These are phyloP conservation scores for Charina bottae DNA, from an alignment of 2,113 vertebrate genomes.

Conservation along the genomic window DNA sequence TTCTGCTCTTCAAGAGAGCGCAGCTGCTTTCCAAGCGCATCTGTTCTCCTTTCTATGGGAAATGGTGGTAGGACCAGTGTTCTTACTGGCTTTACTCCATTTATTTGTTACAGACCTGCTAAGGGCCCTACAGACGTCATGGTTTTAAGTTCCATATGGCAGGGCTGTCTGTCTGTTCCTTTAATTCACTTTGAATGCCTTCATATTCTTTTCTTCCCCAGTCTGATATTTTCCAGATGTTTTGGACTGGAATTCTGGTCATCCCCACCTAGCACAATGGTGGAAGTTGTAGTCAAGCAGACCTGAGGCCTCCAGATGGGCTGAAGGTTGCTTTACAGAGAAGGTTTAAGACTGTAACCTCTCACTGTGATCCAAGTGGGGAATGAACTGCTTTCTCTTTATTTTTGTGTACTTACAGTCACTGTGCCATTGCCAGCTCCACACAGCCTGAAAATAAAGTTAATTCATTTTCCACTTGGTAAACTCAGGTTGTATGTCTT, in stretches of 20 bases:
- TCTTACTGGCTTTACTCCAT: background rate
- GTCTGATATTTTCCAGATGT: background rate
- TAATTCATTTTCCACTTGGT: slow-evolving; percentile 5
- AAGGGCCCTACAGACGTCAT: too few species aligned
- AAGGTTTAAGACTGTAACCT: background rate
- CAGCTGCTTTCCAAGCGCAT: background rate
- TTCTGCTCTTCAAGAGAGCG: background rate
- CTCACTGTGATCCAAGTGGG: slow-evolving; percentile 21
- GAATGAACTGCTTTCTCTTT: background rate
- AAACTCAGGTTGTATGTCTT: background rate
- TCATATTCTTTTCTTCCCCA: background rate
- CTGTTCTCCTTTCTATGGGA: background rate
- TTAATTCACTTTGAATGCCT: background rate
- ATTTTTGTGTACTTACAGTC: background rate
- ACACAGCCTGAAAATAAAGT: slow-evolving; percentile 23
- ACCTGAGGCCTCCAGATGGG: background rate
- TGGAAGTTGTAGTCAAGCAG: background rate
- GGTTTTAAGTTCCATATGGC: background rate
- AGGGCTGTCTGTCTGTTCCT: background rate
- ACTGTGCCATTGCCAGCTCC: slow-evolving; percentile 10
- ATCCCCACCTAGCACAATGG: background rate
- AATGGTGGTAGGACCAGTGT: background rate
- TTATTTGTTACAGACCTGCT: background rate
- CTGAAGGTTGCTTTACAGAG: background rate
- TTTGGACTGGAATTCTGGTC: background rate